Evolutionary conservation across 2,113 vertebrate species (phyloP).

Genomic region (Vombatus ursinus): DNA sequence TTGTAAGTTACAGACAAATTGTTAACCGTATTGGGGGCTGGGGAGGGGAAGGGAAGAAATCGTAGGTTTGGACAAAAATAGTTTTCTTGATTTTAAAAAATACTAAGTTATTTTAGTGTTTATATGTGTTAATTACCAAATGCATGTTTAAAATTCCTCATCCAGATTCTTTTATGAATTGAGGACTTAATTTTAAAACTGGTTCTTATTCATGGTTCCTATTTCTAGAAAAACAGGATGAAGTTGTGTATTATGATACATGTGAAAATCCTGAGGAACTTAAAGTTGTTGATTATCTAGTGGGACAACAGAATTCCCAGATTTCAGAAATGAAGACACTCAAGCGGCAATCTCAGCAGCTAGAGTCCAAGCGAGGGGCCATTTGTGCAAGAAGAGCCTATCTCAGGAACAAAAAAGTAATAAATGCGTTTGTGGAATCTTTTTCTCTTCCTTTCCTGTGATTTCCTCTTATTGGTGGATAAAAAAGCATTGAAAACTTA

Average conservation of each 20-base stretch:
- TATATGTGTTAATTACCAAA: not conserved
- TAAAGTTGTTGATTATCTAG: constrained; percentile 78
- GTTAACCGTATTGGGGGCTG: not conserved
- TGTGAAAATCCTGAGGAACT: constrained; percentile 94
- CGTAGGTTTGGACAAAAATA: not conserved
- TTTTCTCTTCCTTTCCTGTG: not conserved
- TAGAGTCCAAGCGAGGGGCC: constrained; percentile 91
- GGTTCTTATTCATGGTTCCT: constrained; percentile 52
- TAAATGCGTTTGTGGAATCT: constrained; percentile 66
- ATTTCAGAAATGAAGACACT: constrained; percentile 80
- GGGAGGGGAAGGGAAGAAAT: not conserved
- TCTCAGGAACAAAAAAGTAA: constrained; percentile 94
- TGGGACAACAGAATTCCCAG: constrained; percentile 65
- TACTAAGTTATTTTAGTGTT: not conserved
- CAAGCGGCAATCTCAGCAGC: constrained; percentile 83
- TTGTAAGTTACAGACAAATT: not conserved
- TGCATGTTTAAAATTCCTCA: not conserved
- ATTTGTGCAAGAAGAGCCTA: constrained; percentile 91
- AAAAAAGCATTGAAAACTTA: not conserved
- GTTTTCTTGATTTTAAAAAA: not conserved
- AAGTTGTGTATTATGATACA: constrained; percentile 97
- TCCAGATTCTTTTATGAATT: constrained; percentile 52
- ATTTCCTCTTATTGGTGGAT: not conserved
- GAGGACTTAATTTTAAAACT: constrained; percentile 68
- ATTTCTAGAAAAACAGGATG: constrained; percentile 93